Conservation (phyloP, 2,113 vertebrate genomes). For the Sylvia atricapilla region DNA sequence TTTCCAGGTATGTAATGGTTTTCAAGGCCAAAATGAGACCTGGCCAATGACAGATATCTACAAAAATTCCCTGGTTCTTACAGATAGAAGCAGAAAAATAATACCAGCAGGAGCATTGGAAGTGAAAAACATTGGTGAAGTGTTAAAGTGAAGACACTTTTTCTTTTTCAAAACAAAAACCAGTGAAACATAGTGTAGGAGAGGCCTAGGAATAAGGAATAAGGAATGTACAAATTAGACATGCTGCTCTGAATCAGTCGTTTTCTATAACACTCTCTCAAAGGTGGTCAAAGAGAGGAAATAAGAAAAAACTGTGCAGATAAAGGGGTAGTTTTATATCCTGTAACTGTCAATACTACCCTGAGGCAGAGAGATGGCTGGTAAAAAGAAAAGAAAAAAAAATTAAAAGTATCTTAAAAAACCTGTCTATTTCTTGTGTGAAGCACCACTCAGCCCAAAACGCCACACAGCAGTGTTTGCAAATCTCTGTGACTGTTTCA, state of each 20-base stretch:
- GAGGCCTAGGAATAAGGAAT: neutral
- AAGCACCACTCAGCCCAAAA: neutral
- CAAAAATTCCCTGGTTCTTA: neutral
- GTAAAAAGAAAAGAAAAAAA: neutral
- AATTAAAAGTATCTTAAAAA: fast-evolving
- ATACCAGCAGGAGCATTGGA: neutral
- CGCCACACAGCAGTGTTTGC: neutral
- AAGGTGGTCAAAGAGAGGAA: neutral
- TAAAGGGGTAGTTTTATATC: neutral
- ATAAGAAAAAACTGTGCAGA: neutral
- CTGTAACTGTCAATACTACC: neutral
- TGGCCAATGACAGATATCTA: neutral
- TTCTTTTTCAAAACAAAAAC: neutral
- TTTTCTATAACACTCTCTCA: neutral
- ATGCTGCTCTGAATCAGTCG: neutral
- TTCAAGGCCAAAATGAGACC: neutral
- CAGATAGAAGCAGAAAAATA: neutral
- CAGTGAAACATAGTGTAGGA: neutral
- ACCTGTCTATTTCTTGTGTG: neutral
- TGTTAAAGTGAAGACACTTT: neutral
- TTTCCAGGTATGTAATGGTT: neutral
- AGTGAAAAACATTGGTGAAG: neutral
- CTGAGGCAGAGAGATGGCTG: neutral
- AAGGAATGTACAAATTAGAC: neutral
- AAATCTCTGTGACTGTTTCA: neutral